Evolutionary conservation across 2,113 vertebrate species (phyloP).

Genomic region (Oxyura jamaicensis): DNA sequence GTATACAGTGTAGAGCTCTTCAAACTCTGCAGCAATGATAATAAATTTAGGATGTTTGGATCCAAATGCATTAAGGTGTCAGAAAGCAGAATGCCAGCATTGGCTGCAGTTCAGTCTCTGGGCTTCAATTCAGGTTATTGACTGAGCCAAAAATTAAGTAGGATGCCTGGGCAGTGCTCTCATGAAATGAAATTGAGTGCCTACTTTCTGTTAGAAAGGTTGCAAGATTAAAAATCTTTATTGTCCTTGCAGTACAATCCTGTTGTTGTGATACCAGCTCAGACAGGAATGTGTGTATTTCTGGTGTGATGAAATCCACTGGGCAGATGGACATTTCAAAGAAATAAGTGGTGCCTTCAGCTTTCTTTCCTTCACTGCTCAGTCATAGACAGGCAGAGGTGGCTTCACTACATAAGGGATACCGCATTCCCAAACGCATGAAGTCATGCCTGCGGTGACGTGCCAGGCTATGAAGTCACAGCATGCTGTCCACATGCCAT

Average conservation of each 20-base stretch:
- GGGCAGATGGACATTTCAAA: neutral
- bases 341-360: neutral
- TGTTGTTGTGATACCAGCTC: neutral
- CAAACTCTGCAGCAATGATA: neutral
- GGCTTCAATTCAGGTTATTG: neutral
- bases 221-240: neutral
- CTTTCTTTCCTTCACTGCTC: neutral
- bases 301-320: neutral
- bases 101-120: constrained; percentile 29
- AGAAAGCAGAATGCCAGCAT: neutral
- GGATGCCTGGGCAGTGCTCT: neutral
- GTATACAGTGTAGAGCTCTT: neutral
- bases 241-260: neutral
- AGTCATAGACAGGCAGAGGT: neutral
- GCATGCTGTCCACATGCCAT: neutral
- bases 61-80: constrained; percentile 25
- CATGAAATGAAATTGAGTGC: neutral
- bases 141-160: constrained; percentile 29
- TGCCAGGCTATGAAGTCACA: neutral
- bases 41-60: constrained; percentile 22
- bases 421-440: neutral
- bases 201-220: neutral
- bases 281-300: neutral
- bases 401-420: neutral
- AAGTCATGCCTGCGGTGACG: neutral